These are phyloP conservation scores for Neoascia interrupta DNA, from an alignment of 2,888 invertebrate species.

Conservation along the genomic window DNA sequence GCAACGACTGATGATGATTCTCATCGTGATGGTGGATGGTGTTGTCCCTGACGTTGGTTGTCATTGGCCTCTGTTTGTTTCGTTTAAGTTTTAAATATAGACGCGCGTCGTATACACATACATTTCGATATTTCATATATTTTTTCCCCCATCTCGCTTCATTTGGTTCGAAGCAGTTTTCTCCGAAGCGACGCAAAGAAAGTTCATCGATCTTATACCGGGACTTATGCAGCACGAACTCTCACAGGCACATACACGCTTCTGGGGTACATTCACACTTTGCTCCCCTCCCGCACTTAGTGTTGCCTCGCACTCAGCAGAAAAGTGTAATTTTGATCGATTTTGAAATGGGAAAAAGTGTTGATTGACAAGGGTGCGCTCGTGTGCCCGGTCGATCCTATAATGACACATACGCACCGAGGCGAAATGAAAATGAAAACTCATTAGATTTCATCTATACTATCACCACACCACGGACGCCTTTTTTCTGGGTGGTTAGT, in stretches of 20 bases:
- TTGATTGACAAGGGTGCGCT: constrained; percentile 62
- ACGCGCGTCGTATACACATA: too few species aligned
- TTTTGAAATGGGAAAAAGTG: constrained; percentile 63
- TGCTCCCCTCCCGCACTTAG: not conserved
- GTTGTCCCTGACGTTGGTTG: constrained; percentile 65
- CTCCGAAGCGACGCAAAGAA: constrained; percentile 33
- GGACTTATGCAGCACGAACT: constrained; percentile 7
- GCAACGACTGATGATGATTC: constrained; percentile 41
- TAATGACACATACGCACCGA: constrained; percentile 47
- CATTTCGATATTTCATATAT: too few species aligned
- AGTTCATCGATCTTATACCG: constrained; percentile 68
- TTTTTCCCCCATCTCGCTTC: constrained; percentile 34
- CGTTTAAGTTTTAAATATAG: constrained; percentile 68
- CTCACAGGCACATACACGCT: not conserved
- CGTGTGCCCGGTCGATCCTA: constrained; percentile 14
- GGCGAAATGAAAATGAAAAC: constrained; percentile 34
- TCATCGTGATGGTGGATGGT: constrained; percentile 31
- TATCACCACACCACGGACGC: constrained; percentile 3
- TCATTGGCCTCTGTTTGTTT: constrained; percentile 69
- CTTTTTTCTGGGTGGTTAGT: constrained; percentile 37
- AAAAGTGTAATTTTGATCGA: constrained; percentile 60
- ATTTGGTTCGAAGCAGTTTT: constrained; percentile 44
- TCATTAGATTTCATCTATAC: constrained; percentile 57
- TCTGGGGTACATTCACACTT: constrained; percentile 3
- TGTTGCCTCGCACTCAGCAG: not conserved